Conservation (phyloP, 2,797 vertebrate species). For the Lophotriccus pileatus region DNA sequence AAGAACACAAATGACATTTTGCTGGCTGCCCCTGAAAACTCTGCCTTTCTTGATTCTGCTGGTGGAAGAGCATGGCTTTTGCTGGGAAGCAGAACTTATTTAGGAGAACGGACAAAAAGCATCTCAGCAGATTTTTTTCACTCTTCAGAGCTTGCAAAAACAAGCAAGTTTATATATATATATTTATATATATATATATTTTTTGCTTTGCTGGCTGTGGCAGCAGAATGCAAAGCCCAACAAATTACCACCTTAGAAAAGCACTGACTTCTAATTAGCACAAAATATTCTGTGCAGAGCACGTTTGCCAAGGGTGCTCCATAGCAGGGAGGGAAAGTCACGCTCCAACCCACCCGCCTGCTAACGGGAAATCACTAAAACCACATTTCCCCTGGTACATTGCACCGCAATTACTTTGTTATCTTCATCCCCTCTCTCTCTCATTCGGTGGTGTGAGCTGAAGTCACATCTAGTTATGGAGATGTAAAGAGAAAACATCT, state of each 20-base stretch:
- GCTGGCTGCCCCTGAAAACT: background rate
- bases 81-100: background rate
- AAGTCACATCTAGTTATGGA: background rate
- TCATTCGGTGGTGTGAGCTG: background rate
- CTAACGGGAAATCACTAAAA: background rate
- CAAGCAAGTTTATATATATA: background rate
- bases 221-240: slow-evolving; percentile 6
- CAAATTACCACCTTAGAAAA: slow-evolving; percentile 24
- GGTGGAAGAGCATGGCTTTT: background rate
- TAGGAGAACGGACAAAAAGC: background rate
- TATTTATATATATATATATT: fast-evolving
- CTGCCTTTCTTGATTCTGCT: background rate
- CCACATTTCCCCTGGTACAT: background rate
- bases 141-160: background rate
- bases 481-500: background rate
- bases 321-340: background rate
- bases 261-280: slow-evolving; percentile 42
- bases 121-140: background rate
- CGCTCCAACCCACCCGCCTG: background rate
- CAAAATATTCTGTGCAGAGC: background rate
- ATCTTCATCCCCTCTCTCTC: background rate
- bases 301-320: background rate
- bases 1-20: background rate
- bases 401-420: slow-evolving; percentile 30
- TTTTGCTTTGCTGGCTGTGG: background rate